Evolutionary conservation across 1,140 invertebrate species (phyloP).

Genomic region (Ephestia elutella): DNA sequence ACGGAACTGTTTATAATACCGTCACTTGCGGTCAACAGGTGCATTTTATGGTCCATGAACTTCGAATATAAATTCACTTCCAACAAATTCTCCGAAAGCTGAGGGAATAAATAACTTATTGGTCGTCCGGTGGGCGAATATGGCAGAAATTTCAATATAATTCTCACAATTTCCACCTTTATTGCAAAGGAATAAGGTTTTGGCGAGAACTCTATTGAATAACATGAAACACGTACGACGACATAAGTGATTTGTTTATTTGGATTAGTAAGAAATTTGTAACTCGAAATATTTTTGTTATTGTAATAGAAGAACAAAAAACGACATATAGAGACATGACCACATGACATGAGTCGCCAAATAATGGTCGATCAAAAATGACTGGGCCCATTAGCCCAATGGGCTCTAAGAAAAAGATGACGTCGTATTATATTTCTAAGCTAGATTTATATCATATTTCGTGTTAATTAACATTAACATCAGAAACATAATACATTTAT

Average conservation of each 20-base stretch:
- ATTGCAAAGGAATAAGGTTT: neutral
- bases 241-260: neutral
- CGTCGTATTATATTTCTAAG: neutral
- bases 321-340: no score
- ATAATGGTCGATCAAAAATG: no score
- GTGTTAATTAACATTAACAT: no score
- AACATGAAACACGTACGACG: neutral
- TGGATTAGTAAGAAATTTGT: neutral
- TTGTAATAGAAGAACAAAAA: no score
- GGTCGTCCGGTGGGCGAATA: neutral
- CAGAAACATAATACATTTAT: neutral
- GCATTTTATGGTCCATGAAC: conserved; percentile 3
- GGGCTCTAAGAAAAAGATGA: neutral
- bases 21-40: conserved; percentile 3
- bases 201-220: neutral
- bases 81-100: neutral
- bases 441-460: neutral
- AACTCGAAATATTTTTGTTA: no score
- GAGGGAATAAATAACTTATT: neutral
- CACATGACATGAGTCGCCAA: no score
- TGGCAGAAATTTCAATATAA: neutral
- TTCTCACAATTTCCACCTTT: neutral
- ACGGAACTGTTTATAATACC: neutral
- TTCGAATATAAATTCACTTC: neutral
- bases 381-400: no score